A percentile compares a stretch with the other conserved stretches of the same genome.
These are phyloP conservation scores for Lamellibrachia satsuma DNA, from an alignment of 2,888 invertebrate species.

Conservation along the genomic window DNA sequence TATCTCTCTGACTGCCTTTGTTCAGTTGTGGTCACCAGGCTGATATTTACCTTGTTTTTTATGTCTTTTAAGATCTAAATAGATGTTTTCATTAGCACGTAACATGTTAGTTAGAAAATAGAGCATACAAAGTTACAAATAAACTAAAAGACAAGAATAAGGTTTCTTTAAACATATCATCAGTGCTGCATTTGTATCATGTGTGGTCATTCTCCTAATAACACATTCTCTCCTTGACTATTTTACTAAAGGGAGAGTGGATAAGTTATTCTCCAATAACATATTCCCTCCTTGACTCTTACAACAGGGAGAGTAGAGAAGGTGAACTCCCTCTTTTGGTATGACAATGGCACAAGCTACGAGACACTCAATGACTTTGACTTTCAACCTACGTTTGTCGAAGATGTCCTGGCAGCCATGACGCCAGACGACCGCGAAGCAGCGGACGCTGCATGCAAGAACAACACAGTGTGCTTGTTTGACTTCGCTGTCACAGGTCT, in stretches of 20 bases:
- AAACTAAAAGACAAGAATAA: neutral
- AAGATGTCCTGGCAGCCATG: neutral
- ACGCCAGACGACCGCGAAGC: neutral
- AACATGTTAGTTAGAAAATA: neutral
- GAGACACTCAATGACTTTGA: neutral
- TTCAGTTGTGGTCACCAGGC: neutral
- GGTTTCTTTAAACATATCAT: neutral
- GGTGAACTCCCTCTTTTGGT: neutral
- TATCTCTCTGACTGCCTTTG: neutral
- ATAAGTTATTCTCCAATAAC: neutral
- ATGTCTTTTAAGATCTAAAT: neutral
- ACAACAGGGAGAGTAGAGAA: neutral
- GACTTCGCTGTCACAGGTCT: neutral
- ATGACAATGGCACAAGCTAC: neutral
- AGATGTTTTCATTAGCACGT: neutral
- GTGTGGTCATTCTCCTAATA: too few species aligned
- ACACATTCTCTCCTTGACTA: too few species aligned
- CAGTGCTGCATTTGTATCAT: neutral
- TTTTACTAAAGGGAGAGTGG: too few species aligned
- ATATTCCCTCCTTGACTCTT: neutral
- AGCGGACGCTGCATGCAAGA: neutral
- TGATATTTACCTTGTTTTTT: neutral
- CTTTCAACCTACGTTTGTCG: neutral
- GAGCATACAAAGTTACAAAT: neutral
- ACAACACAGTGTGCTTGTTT: neutral